Conservation (phyloP, 2,888 invertebrate genomes). For the Mimumesa dahlbomi region DNA sequence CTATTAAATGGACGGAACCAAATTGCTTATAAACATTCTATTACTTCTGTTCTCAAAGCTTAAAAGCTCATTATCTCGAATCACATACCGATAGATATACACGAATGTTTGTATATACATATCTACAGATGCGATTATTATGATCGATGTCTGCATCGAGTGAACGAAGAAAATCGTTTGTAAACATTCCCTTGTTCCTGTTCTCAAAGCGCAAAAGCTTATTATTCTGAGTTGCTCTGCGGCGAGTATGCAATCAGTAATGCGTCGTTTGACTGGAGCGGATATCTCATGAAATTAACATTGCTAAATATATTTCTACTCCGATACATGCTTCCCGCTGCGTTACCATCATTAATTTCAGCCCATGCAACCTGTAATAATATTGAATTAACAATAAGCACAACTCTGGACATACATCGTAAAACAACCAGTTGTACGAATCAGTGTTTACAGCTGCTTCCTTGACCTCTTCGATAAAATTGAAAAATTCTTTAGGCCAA, state of each 20-base stretch:
- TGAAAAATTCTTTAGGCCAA: no score
- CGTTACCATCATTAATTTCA: slow-evolving; percentile 11
- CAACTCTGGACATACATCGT: no score
- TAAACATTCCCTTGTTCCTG: background rate
- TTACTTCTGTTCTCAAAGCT: background rate
- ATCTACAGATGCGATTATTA: no score
- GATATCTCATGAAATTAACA: slow-evolving; percentile 31
- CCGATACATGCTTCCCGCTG: slow-evolving; percentile 5
- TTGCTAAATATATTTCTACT: slow-evolving; percentile 30
- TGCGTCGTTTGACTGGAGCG: slow-evolving; percentile 2
- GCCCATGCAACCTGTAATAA: background rate
- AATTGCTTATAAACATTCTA: slow-evolving; percentile 13
- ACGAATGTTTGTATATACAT: no score
- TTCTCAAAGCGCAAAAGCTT: background rate
- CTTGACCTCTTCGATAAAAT: no score
- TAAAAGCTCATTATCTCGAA: slow-evolving; percentile 21
- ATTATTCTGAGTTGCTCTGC: background rate
- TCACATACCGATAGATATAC: slow-evolving; percentile 1
- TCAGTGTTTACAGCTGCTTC: no score
- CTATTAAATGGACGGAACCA: slow-evolving; percentile 17
- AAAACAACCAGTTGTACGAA: no score
- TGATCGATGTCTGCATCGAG: slow-evolving; percentile 28
- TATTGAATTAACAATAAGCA: no score
- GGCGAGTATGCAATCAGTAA: slow-evolving; percentile 1
- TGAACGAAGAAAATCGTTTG: background rate